phyloP scores from a whole-genome alignment of 2,113 vertebrate species.

The Terrapene triunguis region DNA sequence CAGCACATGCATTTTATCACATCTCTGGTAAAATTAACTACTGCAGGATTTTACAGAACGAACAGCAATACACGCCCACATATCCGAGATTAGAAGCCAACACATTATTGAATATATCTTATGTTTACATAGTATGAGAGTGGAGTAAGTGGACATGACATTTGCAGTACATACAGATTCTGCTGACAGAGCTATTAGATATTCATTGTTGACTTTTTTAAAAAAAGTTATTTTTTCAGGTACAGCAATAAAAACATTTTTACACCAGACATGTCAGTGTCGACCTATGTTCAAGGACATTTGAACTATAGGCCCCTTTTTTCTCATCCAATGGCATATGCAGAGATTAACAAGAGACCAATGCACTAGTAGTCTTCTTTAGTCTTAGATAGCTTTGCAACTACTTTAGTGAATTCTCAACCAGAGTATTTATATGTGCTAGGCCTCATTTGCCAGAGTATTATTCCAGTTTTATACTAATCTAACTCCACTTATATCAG shows the following conservation, averaged over 20 bases:
- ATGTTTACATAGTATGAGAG: background rate
- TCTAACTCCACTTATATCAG: background rate
- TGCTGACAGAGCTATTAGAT: background rate
- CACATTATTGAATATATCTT: background rate
- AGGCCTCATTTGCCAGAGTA: background rate
- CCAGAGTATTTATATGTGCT: background rate
- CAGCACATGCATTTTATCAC: background rate
- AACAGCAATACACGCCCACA: background rate
- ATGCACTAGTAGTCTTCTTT: background rate
- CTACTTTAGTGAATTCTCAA: background rate
- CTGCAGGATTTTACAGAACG: background rate
- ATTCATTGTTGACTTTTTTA: background rate
- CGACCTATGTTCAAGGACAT: background rate
- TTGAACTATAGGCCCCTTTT: background rate
- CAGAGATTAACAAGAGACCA: background rate
- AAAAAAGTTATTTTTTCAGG: background rate
- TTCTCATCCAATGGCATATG: background rate
- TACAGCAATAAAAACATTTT: background rate
- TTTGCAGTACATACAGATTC: background rate
- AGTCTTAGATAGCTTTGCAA: background rate
- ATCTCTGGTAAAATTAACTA: conserved; percentile 12
- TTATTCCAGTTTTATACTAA: background rate
- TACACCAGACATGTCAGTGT: background rate
- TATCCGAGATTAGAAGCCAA: background rate
- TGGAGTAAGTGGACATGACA: background rate